Base-by-base conservation (phyloP, 2,797 vertebrate species). In the Heterohyrax brucei region DNA sequence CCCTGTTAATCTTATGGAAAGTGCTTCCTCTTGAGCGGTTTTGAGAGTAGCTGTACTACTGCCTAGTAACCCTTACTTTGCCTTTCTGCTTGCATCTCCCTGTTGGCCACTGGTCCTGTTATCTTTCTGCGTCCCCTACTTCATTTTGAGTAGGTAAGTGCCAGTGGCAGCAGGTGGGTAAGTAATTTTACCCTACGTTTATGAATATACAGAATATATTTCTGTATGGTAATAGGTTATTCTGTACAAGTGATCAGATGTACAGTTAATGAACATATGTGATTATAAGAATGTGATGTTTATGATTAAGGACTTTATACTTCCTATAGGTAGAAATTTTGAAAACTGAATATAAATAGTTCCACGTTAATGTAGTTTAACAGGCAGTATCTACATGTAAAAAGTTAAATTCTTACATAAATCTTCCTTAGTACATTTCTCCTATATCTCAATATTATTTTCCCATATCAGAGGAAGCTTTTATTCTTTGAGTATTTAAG, bases 71-170 rank as follows among this genome's bases (percentile, higher is more conserved):
- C 73, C 81, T 95, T 87, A 30, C 87, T 96, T 77, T 97, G 87
- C 96, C 91, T 97, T 96, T 97, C 93, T 96, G 75, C 95, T 96
- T 96, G 93, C 89, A 86, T 97, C 95, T 89, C 91, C 97, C 97
- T 97, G 97, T 93, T 97, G 91, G 91, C 96, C 96, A 97, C 97
- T 98, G 97, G 96, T 96, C 96, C 97, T 95, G 96, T 95, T 94
- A 79, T 61, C 92, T 96, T 79, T 96, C 96, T 53, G 87, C 53
- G 2, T 84, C 80, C 61, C 96, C 95, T 97, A 96, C 95, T 95
- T 97, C 95, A 95, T 96, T 98, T 90, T 97, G 93, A 97, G 95
- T 95, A 97, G 91, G 96, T 97, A 96, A 97, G 95, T 97, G 96
- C 97, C 97, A 97, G 97, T 97, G 95, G 96, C 94, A 92, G 93